phyloP scores from a whole-genome alignment of 2,888 invertebrate genomes.

The Malthinus flaveolus region DNA sequence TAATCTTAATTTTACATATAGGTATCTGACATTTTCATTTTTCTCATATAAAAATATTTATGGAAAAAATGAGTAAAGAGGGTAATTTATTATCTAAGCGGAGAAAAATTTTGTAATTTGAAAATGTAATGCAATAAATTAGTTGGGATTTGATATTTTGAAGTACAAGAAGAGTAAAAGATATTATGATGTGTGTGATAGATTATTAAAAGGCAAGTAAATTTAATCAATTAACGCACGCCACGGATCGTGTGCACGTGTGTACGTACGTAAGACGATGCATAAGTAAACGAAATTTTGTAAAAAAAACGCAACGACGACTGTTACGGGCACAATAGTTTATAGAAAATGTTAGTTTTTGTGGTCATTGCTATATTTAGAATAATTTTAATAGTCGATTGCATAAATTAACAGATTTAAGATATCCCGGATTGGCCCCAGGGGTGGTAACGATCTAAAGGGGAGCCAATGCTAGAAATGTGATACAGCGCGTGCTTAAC shows the following conservation, averaged over 20 bases:
- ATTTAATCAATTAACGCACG: not conserved
- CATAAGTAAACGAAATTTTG: not conserved
- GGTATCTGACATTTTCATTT: no score
- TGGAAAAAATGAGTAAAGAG: no score
- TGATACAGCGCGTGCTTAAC: conserved; percentile 35
- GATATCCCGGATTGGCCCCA: conserved; percentile 31
- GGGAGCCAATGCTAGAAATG: conserved; percentile 30
- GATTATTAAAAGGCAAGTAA: not conserved
- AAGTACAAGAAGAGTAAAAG: no score
- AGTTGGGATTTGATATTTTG: no score
- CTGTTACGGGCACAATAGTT: not conserved
- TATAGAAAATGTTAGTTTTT: conserved; percentile 12
- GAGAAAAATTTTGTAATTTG: no score
- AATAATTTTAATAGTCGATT: conserved; percentile 25
- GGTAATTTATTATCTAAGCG: no score
- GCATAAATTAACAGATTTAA: conserved; percentile 31
- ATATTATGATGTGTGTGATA: no score
- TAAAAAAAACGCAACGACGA: not conserved
- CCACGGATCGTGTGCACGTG: not conserved
- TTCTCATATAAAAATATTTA: no score
- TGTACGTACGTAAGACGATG: not conserved
- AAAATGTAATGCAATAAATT: no score
- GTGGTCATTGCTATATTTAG: conserved; percentile 30
- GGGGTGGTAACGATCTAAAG: conserved; percentile 37
- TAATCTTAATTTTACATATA: no score